Evolutionary conservation across 2,888 invertebrate genomes (phyloP), one percentile per base, ranked within the genome.

Genomic region (Drosophila subquinaria): DNA sequence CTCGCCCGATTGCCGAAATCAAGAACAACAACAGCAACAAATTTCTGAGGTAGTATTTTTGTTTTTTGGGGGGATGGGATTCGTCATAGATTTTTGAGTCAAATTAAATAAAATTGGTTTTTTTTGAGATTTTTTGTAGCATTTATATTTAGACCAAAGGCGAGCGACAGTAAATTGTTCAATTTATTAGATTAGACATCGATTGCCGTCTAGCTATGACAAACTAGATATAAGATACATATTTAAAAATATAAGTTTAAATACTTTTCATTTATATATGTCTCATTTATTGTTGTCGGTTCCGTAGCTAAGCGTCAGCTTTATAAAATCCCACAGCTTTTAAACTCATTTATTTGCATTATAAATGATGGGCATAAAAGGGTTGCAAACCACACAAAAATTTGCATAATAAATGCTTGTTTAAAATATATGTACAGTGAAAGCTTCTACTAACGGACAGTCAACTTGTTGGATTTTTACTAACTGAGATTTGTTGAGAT

Each of bases 351-450:
- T 61, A 53, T 74, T 74, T 69, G 43, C 60, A 75, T 75, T 69
- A 75, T 42, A 65, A 74, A 76, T 69, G 43, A 36, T 57, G 40
- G 15, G 20, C 33, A 27, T 23, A 35, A 73, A 74, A 75, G 69
- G 64, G 69, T 75, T 47, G 50, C 23, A 51, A 65, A 51, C 17
- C 53, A 36, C 42, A 43, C 42, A 23, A 53, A 64, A 67, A 85
- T 85, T 82, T 76, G 76, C 79, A 86, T 86, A 89, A 70, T 62
- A 79, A 86, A 88, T 73, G 70, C 56, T 45, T n/a, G 45, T 4
- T 23, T 33, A 36, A 13, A 36, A 13, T 13, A 36, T 36, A 17
- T 30, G 5, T 56, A 42, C 55, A 35, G 55, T 33, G 23, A 43
- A 43, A n/a, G 13, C 42, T 33, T 2, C 42, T 35, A 20, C n/a